phyloP scores from a whole-genome alignment of 2,113 vertebrate species.

The Sander vitreus region DNA sequence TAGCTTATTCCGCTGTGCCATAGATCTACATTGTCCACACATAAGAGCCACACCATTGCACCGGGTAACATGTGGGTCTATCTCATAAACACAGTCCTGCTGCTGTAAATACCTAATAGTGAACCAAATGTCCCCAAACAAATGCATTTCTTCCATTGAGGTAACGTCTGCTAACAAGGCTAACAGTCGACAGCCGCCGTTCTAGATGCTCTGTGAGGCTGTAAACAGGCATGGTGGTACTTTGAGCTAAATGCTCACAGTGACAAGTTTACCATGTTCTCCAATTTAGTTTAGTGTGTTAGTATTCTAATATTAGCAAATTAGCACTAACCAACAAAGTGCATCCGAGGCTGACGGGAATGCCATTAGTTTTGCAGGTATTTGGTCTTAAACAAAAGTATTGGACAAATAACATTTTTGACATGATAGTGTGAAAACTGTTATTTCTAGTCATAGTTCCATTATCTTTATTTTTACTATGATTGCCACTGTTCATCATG shows the following conservation, averaged over 20 bases:
- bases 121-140: neutral
- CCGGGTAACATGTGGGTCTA: neutral
- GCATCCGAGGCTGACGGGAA: too few relatives aligned
- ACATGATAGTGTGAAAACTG: too few relatives aligned
- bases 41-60: neutral
- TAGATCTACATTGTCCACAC: neutral
- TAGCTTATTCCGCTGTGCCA: neutral
- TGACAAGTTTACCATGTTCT: neutral
- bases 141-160: neutral
- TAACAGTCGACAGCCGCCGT: neutral
- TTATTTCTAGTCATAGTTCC: too few relatives aligned
- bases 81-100: neutral
- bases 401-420: too few relatives aligned
- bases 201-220: neutral
- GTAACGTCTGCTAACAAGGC: neutral
- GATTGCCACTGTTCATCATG: too few relatives aligned
- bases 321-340: too few relatives aligned
- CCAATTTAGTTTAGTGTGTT: neutral
- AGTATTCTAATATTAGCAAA: too few relatives aligned
- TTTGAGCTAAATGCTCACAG: neutral
- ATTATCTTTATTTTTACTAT: too few relatives aligned
- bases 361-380: too few relatives aligned
- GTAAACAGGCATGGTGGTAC: neutral
- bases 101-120: neutral
- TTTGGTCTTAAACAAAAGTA: too few relatives aligned